phyloP scores from a whole-genome alignment of 1,140 invertebrate species.

The Watersipora subatra region DNA sequence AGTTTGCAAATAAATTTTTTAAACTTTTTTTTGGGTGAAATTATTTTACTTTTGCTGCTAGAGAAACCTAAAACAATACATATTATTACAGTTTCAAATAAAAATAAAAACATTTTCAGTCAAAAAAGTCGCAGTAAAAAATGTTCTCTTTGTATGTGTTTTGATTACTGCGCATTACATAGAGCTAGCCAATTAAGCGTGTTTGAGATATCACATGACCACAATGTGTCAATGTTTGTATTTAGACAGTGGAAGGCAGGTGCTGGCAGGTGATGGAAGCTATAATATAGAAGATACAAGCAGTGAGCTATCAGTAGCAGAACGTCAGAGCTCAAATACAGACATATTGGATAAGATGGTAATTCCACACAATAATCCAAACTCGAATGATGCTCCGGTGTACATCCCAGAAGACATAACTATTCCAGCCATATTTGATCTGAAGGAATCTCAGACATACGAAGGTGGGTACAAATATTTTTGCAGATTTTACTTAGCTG shows the following conservation, averaged over 20 bases:
- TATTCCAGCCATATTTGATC: slow-evolving; percentile 4
- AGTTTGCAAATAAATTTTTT: too few species aligned
- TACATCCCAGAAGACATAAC: slow-evolving; percentile 3
- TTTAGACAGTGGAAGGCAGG: neutral
- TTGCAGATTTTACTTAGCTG: neutral
- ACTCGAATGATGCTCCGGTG: neutral
- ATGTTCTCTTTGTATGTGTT: too few species aligned
- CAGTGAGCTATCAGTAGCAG: neutral
- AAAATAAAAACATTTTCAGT: too few species aligned
- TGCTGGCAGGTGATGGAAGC: neutral
- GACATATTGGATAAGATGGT: neutral
- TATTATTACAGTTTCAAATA: too few species aligned
- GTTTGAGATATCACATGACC: too few species aligned
- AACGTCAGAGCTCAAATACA: neutral
- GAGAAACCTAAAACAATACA: too few species aligned
- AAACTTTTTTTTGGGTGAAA: too few species aligned
- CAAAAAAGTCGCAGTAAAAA: too few species aligned
- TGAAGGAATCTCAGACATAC: slow-evolving; percentile 1
- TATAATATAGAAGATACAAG: neutral
- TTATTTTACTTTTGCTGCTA: too few species aligned
- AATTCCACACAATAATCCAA: neutral
- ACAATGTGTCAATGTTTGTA: neutral
- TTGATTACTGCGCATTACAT: too few species aligned
- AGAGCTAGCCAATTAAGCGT: too few species aligned
- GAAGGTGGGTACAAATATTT: neutral